Evolutionary conservation across 2,888 invertebrate species (phyloP), one percentile per base, ranked within the genome.

Genomic region (Byasa hedistus): DNA sequence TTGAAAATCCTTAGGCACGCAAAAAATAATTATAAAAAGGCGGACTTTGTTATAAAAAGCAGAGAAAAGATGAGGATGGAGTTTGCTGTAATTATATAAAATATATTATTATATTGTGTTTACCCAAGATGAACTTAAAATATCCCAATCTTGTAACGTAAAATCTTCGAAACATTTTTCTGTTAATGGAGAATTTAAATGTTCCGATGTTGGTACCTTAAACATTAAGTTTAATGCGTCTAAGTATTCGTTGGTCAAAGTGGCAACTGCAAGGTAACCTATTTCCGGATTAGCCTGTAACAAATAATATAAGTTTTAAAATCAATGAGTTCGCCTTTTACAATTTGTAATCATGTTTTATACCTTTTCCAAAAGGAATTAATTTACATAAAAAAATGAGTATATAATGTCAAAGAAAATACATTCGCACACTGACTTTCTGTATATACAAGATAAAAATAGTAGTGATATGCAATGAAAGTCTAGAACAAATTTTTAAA

Each of bases 241-340:
- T 69, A 92, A 77, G 79, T 91, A 92, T 66, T 86, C 84, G 21
- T 71, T 48, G 10, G 90, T 89, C 62, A 93, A 71, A 39, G 76
- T 70, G 23, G 86, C 84, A 57, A 94, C 89, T 2, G 93, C 93
- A 54, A 67, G 65, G 74, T 94, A 94, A 56, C 92, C 92, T 21
- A 87, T 70, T 72, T 83, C 79, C 17, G 80, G 76, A 68, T 79
- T 71, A 51, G 84, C 69, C 91, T 91, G 61, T 65, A 82, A 73
- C 54, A 2, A 32, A 32, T 32, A 32, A 10, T 32, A 10, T 32
- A 32, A 7, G 10, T 32, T 32, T 32, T 32, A 7, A 32, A 32
- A 10, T 32, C 10, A 1, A 32, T 7, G 32, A 2, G 32, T 32
- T 32, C 8, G 32, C 1, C 32, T 10, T 1, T 32, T 32, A 1